Evolutionary conservation across 1,140 invertebrate species (phyloP), one percentile per base, ranked within the genome.

Genomic region (Drosophila pseudoobscura): DNA sequence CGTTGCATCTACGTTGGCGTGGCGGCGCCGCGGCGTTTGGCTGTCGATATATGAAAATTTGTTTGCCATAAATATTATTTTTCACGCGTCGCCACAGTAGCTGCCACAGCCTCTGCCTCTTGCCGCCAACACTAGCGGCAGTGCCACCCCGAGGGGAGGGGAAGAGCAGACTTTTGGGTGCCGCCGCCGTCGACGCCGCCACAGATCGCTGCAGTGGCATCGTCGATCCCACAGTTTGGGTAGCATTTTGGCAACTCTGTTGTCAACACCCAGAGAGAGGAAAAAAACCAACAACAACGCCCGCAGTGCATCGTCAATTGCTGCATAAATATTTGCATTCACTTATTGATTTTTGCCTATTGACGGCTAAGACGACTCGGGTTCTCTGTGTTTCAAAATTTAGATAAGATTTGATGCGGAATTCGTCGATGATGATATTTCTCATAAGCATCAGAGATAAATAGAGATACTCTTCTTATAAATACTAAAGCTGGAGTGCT

Each of bases 11-110:
- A 63, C 66, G 77, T 80, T 74, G 76, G 77, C 76, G 79, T 61
- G 22, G 17, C 15, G 58, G 47, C 50, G 79, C 75, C 65, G 65
- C 78, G 77, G 56, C 72, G 55, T 68, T 82, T 72, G 62, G 62
- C 82, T 82, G 82, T 85, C 82, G 82, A 85, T 85, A 57, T 64
- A 75, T 75, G 78, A 80, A 87, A 87, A 87, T 87, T 87, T 87
- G 83, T 88, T 88, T 88, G 83, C 83, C 82, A 88, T 88, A 87
- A 88, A 88, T 87, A 88, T 87, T 80, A 60, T 73, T 84, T 84
- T 84, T 84, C 80, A 79, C 76, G 80, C 80, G 72, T 59, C 78
- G 69, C 73, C 60, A 75, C 82, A 62, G 82, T 85, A 85, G 80
- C 80, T 74, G 80, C 76, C 62, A 56, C 62, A 61, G 54, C 58